phyloP scores from a whole-genome alignment of 2,113 vertebrate genomes.

The Benitochromis conjunctus region DNA sequence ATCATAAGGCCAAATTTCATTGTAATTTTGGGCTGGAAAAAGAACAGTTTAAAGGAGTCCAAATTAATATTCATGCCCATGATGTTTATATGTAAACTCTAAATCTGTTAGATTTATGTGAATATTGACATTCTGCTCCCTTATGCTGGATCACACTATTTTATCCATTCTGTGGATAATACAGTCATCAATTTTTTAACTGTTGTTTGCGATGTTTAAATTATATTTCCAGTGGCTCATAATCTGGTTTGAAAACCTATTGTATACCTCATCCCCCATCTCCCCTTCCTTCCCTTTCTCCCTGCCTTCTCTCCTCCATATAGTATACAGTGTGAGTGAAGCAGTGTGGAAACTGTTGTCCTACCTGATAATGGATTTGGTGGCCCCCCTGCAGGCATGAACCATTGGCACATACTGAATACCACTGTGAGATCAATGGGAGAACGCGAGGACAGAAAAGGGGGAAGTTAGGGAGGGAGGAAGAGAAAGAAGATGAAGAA shows the following conservation, averaged over 20 bases:
- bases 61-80: background rate
- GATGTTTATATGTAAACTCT: background rate
- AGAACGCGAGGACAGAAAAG: slow-evolving; percentile 54
- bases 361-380: slow-evolving; percentile 82
- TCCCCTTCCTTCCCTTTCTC: slow-evolving; percentile 10
- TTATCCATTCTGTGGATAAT: background rate
- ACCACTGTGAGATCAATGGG: slow-evolving; percentile 71
- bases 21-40: background rate
- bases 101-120: background rate
- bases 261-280: slow-evolving; percentile 4
- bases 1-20: background rate
- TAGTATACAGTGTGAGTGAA: slow-evolving; percentile 56
- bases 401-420: slow-evolving; percentile 79
- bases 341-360: slow-evolving; percentile 76
- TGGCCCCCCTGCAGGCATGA: slow-evolving; percentile 76
- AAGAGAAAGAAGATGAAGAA: slow-evolving; percentile 56
- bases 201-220: slow-evolving; percentile 26
- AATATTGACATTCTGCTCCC: background rate
- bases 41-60: background rate
- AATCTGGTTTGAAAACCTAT: slow-evolving; percentile 53
- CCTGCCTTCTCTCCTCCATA: slow-evolving; percentile 13
- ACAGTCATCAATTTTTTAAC: background rate
- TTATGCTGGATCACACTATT: background rate
- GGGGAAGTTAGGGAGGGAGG: slow-evolving; percentile 42
- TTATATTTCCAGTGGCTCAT: slow-evolving; percentile 35